These are phyloP conservation scores for Psittacus erithacus DNA, from an alignment of 2,113 vertebrate genomes.

Conservation along the genomic window DNA sequence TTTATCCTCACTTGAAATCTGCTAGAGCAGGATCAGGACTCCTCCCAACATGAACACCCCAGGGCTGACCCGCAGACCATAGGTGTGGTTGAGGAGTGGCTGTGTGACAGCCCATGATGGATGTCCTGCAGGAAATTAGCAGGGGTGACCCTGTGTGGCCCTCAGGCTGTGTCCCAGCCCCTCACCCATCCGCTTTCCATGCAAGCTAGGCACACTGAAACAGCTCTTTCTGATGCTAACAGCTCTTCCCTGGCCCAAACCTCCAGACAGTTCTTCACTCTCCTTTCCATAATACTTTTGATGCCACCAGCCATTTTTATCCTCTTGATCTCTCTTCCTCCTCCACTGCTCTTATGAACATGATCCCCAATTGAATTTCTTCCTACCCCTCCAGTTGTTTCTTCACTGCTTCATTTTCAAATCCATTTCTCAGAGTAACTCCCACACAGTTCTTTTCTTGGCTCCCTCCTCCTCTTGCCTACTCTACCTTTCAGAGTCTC, in stretches of 20 bases:
- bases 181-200: not conserved
- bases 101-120: not conserved
- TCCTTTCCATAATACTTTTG: not conserved
- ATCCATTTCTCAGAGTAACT: constrained; percentile 35
- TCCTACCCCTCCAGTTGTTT: not conserved
- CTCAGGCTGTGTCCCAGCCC: fast-evolving
- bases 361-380: not conserved
- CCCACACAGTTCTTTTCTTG: constrained; percentile 58
- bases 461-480: constrained; percentile 56
- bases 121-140: not conserved
- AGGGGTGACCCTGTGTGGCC: not conserved
- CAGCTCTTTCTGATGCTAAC: not conserved
- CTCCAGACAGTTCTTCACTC: not conserved
- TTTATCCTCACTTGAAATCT: not conserved
- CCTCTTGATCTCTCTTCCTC: constrained; percentile 7
- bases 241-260: not conserved
- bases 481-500: constrained; percentile 51
- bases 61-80: not conserved
- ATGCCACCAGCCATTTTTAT: constrained; percentile 13
- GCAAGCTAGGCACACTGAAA: not conserved
- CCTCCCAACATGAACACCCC: not conserved
- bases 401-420: not conserved
- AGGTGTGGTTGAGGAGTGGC: not conserved
- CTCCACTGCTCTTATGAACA: not conserved
- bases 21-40: not conserved